Conservation (phyloP, 92 coral and sea anemone genomes). For the Ricordea florida region DNA sequence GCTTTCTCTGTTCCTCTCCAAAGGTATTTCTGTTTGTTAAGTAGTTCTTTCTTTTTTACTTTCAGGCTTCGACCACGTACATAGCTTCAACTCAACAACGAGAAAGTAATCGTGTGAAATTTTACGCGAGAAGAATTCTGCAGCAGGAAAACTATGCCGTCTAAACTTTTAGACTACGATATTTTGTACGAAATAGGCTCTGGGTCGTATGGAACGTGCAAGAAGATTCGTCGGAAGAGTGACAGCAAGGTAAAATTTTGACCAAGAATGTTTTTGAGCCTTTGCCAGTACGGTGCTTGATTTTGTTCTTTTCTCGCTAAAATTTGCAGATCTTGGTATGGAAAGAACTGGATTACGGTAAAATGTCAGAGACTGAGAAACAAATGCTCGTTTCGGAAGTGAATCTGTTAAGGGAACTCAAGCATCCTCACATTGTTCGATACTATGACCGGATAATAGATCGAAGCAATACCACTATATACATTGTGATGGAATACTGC, state of each 20-base stretch:
- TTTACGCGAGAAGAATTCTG: neutral
- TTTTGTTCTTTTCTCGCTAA: neutral
- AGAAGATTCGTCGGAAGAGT: conserved; percentile 85
- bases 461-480: conserved; percentile 88
- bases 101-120: neutral
- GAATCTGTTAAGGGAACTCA: conserved; percentile 90
- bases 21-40: too few relatives aligned
- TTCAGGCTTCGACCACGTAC: neutral
- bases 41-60: too few relatives aligned
- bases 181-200: conserved; percentile 88
- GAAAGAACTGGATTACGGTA: conserved; percentile 97
- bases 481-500: conserved; percentile 96
- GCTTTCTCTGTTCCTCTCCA: too few relatives aligned
- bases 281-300: neutral
- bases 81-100: neutral
- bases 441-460: conserved; percentile 95
- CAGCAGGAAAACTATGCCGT: conserved; percentile 69
- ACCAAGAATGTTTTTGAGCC: neutral
- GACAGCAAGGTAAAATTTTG: conserved; percentile 78
- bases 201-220: conserved; percentile 97
- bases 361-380: conserved; percentile 94
- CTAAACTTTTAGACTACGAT: conserved; percentile 86
- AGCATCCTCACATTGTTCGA: conserved; percentile 95
- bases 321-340: conserved; percentile 81
- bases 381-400: conserved; percentile 99